A percentile compares a stretch with the other conserved stretches of the same genome.
phyloP scores from a whole-genome alignment of 1,140 invertebrate genomes.

The Drosophila leontia region DNA sequence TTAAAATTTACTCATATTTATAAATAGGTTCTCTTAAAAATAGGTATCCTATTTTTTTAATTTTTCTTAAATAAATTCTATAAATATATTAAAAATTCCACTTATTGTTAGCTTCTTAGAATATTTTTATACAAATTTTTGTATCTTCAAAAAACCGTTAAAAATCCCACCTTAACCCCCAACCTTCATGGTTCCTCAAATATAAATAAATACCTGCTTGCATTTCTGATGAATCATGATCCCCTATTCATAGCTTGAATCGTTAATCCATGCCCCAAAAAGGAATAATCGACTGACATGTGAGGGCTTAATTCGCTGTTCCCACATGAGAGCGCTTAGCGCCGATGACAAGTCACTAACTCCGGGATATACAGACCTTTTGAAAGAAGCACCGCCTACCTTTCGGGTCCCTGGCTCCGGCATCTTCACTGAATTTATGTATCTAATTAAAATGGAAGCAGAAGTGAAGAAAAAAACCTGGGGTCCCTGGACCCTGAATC shows the following conservation, averaged over 20 bases:
- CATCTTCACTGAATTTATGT: constrained; percentile 58
- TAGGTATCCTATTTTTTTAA: too few species aligned
- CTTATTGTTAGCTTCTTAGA: too few species aligned
- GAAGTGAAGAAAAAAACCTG: constrained; percentile 28
- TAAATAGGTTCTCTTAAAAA: too few species aligned
- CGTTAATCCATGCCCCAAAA: neutral
- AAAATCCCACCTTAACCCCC: neutral
- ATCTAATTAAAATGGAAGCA: constrained; percentile 74
- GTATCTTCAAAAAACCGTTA: neutral
- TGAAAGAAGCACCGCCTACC: constrained; percentile 17
- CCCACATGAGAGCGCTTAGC: constrained; percentile 13
- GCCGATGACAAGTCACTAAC: constrained; percentile 39
- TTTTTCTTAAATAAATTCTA: neutral
- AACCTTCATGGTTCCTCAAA: neutral
- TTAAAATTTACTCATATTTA: too few species aligned
- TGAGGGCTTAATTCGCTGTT: constrained; percentile 4
- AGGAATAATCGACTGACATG: constrained; percentile 16
- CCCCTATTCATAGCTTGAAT: neutral
- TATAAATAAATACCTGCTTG: neutral
- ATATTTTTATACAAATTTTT: too few species aligned
- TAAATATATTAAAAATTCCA: neutral
- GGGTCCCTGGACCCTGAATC: constrained; percentile 8
- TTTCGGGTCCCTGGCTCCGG: constrained; percentile 31
- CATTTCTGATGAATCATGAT: neutral
- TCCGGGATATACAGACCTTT: constrained; percentile 4